Base-by-base conservation (phyloP, 2,797 vertebrate species). In the Galagoides demidoff region DNA sequence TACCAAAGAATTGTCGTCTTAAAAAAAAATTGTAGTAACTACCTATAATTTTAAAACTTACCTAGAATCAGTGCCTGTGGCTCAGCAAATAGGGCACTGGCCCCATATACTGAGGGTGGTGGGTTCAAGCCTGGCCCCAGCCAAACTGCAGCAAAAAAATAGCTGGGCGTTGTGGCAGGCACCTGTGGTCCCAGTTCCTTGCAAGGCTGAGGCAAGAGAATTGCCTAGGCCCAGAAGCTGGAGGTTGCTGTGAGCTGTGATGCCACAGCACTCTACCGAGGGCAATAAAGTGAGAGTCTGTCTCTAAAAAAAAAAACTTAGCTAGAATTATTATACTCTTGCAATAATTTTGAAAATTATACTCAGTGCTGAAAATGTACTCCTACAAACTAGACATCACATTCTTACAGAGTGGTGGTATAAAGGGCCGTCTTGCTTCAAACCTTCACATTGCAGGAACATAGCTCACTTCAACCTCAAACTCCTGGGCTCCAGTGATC, bases 11-110 rank as follows among this genome's bases (percentile, higher is more conserved):
- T 95, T 94, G 77, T 66, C n/a, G 5, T 39, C 39, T 39, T 39
- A 39, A 39, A 39, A 39, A 39, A 39, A 39, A 39, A 39, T 39
- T 76, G 17, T 74, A 68, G 55, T 43, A 55, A 22, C 6, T 89
- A 68, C 57, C 85, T 95, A 29, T 78, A 86, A 86, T 89, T 96
- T 95, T 37, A 88, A 85, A 95, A 70, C 31, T 31, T 85, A 61
- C 43, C 17, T 61, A 37, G 52, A 39, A 39, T 39, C 5, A 5
- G 39, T 39, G 39, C 39, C 39, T 39, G 39, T 39, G 39, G 39
- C 39, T 39, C 39, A 5, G 39, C 6, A 6, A 39, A 39, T 39
- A 39, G 39, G 39, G 39, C 39, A 39, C 39, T 39, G 39, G 39
- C 39, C 39, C 39, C 39, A 39, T 39, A 39, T 5, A 39, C 39